Evolutionary conservation across 2,797 vertebrate genomes (phyloP).

Genomic region (Enteromius paludinosus): DNA sequence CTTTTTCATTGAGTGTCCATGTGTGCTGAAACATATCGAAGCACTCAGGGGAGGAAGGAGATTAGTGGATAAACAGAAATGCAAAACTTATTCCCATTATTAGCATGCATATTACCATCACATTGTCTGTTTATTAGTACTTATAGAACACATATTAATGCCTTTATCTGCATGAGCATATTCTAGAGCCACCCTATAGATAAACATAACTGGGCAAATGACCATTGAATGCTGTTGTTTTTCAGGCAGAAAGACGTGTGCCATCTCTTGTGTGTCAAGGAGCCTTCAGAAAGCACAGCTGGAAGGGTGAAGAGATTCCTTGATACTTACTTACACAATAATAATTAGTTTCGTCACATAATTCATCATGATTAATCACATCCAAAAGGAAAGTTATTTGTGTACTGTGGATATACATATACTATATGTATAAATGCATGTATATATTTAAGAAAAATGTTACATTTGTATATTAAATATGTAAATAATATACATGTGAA

Average conservation of each 20-base stretch:
- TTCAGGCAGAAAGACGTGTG: constrained; percentile 76
- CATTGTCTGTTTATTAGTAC: neutral
- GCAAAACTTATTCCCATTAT: neutral
- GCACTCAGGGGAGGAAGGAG: neutral
- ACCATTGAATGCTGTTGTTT: constrained; percentile 25
- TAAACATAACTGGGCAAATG: neutral
- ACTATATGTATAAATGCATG: too few species aligned
- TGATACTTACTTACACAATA: neutral
- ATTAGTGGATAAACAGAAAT: neutral
- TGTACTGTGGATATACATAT: too few species aligned
- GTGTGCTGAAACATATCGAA: neutral
- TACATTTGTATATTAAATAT: too few species aligned
- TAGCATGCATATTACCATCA: neutral
- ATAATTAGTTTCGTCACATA: too few species aligned
- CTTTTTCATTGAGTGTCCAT: neutral
- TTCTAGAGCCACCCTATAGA: neutral
- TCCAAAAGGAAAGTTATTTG: too few species aligned
- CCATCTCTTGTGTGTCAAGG: constrained; percentile 69
- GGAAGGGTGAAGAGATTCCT: constrained; percentile 67
- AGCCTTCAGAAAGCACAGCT: constrained; percentile 63
- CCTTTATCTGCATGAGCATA: neutral
- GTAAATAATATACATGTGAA: too few species aligned
- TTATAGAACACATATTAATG: neutral
- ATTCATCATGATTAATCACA: too few species aligned
- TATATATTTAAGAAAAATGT: too few species aligned